Evolutionary conservation across 2,113 vertebrate species (phyloP), one percentile per base, ranked within the genome.

Genomic region (Trogon surrucura): DNA sequence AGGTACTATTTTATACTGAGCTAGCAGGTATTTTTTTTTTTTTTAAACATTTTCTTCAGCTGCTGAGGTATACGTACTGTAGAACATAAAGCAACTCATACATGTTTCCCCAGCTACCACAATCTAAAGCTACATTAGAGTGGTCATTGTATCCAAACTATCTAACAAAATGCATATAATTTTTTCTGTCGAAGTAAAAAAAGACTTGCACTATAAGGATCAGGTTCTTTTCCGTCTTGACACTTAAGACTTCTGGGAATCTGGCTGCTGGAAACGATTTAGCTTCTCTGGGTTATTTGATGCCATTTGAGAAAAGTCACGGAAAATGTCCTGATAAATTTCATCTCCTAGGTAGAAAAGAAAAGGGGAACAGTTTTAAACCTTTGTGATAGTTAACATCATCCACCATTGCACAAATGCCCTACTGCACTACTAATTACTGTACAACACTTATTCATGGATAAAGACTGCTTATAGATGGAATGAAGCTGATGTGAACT

Each of bases 231-330:
- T 91, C 71, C 81, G 85, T 66, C 96, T 93, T 95, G 66, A 98
- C 95, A 85, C 30, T 99, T 98, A 99, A 86, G 98, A 98, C 97
- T 97, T 97, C 83, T 97, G 98, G 5, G 97, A 96, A 89, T 99
- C 98, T 27, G 98, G 94, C 95, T 98, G 98, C 96, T 99, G 98
- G 97, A 99, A 99, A 92, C 99, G 99, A 88, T 99, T 99, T 84
- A 99, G 98, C 97, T 99, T 99, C 89, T 99, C 99, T 15, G 99
- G 99, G 95, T 99, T 98, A 82, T 99, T 99, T 81, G 99, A 99
- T n/a, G 99, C 99, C 99, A 99, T 99, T 95, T 99, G 99, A 80
- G 99, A 98, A 97, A 99, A 99, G 96, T 99, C 99, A 97, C 99
- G 99, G 96, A 99, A 99, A 96, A 99, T 99, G 97, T 99, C 99